phyloP scores from a whole-genome alignment of 2,113 vertebrate species.

The Pelecanus crispus region DNA sequence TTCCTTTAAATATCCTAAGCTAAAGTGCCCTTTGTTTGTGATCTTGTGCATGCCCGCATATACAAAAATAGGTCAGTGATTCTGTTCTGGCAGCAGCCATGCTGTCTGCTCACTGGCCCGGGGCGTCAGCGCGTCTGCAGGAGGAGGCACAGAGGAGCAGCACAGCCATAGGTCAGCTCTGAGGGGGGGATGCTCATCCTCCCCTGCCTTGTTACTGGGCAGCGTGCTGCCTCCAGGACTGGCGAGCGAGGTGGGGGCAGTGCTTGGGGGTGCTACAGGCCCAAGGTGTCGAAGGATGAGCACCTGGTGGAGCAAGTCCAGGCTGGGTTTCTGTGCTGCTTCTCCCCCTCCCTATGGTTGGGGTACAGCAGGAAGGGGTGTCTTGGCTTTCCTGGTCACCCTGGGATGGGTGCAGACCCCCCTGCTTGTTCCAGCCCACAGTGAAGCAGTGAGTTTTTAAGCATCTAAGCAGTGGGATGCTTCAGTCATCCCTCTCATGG shows the following conservation, averaged over 20 bases:
- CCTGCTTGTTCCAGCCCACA: rapidly evolving
- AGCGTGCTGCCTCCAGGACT: rapidly evolving
- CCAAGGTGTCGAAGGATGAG: background rate
- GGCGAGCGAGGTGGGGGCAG: rapidly evolving
- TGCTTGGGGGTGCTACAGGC: background rate
- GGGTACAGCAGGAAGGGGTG: background rate
- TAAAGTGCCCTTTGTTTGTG: background rate
- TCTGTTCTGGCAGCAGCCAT: background rate
- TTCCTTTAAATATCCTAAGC: conserved; percentile 29
- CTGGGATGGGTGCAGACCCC: background rate
- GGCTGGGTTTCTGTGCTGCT: background rate
- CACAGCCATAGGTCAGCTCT: background rate
- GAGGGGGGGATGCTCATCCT: background rate
- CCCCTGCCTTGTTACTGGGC: background rate
- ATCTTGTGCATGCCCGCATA: background rate
- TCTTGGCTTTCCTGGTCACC: background rate
- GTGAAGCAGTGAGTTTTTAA: background rate
- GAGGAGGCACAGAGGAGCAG: background rate
- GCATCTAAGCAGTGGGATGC: background rate
- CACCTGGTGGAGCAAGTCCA: rapidly evolving
- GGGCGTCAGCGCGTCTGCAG: background rate
- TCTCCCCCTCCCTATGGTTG: rapidly evolving
- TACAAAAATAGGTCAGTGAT: conserved; percentile 36
- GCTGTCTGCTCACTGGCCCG: background rate
- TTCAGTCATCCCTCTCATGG: rapidly evolving